Evolutionary conservation across 2,113 vertebrate genomes (phyloP).

Genomic region (Strigops habroptila): DNA sequence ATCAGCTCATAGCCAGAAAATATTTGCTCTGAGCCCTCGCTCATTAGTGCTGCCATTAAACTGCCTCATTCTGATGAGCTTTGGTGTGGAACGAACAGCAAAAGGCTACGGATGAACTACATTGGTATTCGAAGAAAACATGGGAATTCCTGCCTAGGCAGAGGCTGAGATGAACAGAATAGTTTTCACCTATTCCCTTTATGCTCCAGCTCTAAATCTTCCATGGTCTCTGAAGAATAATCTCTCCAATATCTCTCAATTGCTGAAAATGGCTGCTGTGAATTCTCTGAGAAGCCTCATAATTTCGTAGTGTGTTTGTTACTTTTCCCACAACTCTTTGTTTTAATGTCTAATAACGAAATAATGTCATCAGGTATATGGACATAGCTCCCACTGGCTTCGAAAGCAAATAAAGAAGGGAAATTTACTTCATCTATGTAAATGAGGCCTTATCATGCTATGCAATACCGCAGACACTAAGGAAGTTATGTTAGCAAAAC

Average conservation of each 20-base stretch:
- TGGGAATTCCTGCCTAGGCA: neutral
- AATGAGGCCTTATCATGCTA: neutral
- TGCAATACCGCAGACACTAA: neutral
- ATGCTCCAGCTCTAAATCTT: neutral
- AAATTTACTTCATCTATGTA: conserved; percentile 1
- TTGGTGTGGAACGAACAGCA: neutral
- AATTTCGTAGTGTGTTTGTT: neutral
- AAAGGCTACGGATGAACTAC: neutral
- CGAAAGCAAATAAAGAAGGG: neutral
- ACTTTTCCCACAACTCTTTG: neutral
- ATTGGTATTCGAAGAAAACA: neutral
- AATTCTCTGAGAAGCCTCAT: neutral
- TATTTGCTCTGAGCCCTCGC: rapidly evolving
- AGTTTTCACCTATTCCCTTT: neutral
- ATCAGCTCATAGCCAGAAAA: neutral
- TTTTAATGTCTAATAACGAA: neutral
- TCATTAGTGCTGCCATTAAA: neutral
- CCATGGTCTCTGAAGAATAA: neutral
- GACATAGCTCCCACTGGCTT: neutral
- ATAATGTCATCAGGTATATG: neutral
- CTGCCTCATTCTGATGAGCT: neutral
- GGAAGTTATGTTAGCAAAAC: neutral
- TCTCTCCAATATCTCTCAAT: neutral
- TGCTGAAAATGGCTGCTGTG: neutral
- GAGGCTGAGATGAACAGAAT: neutral